phyloP scores from a whole-genome alignment of 92 coral and sea anemone species.

The Phenganax marumi region DNA sequence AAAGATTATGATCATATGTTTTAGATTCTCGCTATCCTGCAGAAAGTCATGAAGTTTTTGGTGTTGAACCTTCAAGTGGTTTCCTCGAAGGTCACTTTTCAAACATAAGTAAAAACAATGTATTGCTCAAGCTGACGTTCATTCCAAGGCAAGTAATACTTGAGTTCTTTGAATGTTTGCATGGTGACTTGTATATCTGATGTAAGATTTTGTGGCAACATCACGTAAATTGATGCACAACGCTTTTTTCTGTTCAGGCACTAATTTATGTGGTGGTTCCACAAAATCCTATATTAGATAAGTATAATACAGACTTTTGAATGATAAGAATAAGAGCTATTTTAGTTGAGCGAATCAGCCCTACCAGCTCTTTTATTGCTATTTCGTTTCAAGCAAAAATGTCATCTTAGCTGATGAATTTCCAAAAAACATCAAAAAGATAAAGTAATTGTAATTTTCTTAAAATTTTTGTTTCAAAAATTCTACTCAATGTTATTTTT shows the following conservation, averaged over 20 bases:
- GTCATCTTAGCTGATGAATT: no score
- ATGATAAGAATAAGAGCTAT: no score
- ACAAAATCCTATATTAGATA: no score
- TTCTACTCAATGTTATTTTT: no score
- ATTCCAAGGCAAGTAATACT: conserved; percentile 62
- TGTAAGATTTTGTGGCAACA: not conserved
- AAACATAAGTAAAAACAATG: conserved; percentile 70
- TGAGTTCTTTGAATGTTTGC: not conserved
- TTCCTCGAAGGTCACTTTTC: conserved; percentile 76
- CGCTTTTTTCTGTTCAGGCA: not conserved
- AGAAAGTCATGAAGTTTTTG: conserved; percentile 74
- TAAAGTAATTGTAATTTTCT: no score
- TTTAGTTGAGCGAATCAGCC: no score
- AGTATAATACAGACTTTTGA: no score
- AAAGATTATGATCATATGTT: not conserved
- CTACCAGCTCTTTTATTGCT: no score
- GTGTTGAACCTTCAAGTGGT: conserved; percentile 71
- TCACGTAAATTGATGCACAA: not conserved
- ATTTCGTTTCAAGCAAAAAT: no score
- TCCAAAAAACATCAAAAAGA: no score
- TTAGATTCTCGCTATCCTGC: conserved; percentile 82
- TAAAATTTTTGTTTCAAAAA: no score
- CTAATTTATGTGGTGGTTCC: no score
- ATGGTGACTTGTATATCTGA: not conserved
- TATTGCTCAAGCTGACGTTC: conserved; percentile 72